Evolutionary conservation across 2,797 vertebrate species (phyloP), one percentile per base, ranked within the genome.

Genomic region (Alca torda): DNA sequence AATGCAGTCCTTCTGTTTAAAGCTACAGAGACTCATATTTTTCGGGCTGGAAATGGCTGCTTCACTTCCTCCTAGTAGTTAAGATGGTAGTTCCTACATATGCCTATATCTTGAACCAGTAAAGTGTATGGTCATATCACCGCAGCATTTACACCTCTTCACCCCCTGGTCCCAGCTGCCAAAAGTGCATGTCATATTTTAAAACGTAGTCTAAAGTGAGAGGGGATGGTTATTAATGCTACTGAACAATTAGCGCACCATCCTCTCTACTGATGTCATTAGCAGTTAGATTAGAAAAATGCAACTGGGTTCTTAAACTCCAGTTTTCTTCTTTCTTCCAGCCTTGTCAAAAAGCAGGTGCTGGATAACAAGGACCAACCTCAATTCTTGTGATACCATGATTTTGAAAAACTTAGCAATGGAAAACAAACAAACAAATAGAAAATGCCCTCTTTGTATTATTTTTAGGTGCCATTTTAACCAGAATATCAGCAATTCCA

Each of bases 1-100:
- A 83, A 63, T 50, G 43, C 39, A 94, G 43, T 43, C 74, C n/a
- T 91, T 81, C 73, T 90, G 46, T 63, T 96, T 96, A 78, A 82
- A 74, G 63, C 33, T 89, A 31, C 30, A 90, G 24, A 63, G 11
- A 39, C 37, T 81, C 26, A 23, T 53, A 76, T 60, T 89, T 95
- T 92, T 82, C 87, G n/a, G 25, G n/a, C 59, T 93, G 74, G 37
- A 94, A 94, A 91, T 57, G 23, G 28, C n/a, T 86, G 16, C 4
- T 82, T 93, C 63, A 35, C 14, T 65, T 84, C 35, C 41, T 88
- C 24, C 37, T 64, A 79, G 33, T 28, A 74, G 46, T 63, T 60
- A 60, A 79, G 31, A 67, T 50, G 39, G 35, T 30, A 65, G 43
- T 41, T 82, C 45, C 64, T 76, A 48, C 5, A 23, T 17, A 19